Evolutionary conservation across 2,797 vertebrate species (phyloP).

Genomic region (Lacerta viridis): DNA sequence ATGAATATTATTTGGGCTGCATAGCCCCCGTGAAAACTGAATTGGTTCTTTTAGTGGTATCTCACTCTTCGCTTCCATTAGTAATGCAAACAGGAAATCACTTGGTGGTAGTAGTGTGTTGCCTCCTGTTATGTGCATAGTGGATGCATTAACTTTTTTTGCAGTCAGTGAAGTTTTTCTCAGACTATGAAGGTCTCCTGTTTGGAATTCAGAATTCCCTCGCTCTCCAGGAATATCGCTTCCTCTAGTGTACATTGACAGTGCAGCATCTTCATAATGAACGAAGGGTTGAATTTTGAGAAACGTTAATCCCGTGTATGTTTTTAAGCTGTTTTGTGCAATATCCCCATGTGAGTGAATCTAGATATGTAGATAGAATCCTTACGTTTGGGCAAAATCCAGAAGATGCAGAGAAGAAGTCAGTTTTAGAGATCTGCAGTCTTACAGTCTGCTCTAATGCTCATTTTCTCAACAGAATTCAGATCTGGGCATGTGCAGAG

Average conservation of each 20-base stretch:
- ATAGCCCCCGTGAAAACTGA: conserved; percentile 39
- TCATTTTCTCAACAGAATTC: background rate
- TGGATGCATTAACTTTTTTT: conserved; percentile 20
- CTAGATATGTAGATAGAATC: background rate
- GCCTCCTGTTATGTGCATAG: background rate
- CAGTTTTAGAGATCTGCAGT: background rate
- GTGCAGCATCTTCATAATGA: conserved; percentile 8
- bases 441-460: background rate
- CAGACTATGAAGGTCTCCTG: background rate
- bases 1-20: conserved; percentile 66
- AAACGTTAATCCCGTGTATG: background rate
- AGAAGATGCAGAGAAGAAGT: no score
- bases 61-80: conserved; percentile 18
- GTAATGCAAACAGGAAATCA: background rate
- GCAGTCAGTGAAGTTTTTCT: background rate
- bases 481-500: background rate
- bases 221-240: background rate
- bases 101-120: background rate
- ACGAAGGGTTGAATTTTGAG: background rate
- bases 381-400: background rate
- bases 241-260: background rate
- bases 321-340: background rate
- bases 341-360: background rate
- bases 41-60: conserved; percentile 19
- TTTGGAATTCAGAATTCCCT: background rate